phyloP scores from a whole-genome alignment of 2,797 vertebrate species.

The Potorous gilbertii region DNA sequence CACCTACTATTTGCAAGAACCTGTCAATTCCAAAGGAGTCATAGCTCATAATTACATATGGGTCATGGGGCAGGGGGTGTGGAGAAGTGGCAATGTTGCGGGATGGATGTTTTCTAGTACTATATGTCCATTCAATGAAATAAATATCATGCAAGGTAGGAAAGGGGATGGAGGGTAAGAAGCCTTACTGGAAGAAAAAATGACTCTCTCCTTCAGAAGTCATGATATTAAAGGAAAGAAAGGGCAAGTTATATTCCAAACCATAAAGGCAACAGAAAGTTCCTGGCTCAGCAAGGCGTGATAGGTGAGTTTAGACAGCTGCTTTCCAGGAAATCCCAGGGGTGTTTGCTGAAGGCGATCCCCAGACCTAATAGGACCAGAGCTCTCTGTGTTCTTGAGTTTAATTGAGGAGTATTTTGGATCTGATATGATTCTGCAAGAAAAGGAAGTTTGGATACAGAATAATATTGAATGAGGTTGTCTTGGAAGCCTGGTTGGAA shows the following conservation, averaged over 20 bases:
- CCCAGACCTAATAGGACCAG: background rate
- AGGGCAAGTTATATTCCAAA: background rate
- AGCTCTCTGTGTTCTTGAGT: background rate
- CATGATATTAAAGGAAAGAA: background rate
- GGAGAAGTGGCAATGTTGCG: background rate
- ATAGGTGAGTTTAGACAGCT: background rate
- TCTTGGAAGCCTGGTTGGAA: conserved; percentile 33
- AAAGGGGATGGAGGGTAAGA: background rate
- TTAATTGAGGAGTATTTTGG: conserved; percentile 20
- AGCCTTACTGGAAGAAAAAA: background rate
- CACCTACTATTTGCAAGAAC: background rate
- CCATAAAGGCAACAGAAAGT: background rate
- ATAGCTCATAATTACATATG: background rate
- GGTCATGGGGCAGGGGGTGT: background rate
- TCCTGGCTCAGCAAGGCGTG: background rate
- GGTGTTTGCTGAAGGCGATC: background rate
- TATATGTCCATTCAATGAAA: background rate
- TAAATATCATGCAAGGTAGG: background rate
- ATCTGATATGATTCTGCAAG: background rate
- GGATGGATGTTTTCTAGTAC: background rate
- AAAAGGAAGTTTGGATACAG: background rate
- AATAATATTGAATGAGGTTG: conserved; percentile 8
- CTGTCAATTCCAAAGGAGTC: background rate
- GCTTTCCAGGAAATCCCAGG: background rate
- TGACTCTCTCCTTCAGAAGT: background rate